Evolutionary conservation across 2,888 invertebrate genomes (phyloP).

Genomic region (Cephus nigrinus): DNA sequence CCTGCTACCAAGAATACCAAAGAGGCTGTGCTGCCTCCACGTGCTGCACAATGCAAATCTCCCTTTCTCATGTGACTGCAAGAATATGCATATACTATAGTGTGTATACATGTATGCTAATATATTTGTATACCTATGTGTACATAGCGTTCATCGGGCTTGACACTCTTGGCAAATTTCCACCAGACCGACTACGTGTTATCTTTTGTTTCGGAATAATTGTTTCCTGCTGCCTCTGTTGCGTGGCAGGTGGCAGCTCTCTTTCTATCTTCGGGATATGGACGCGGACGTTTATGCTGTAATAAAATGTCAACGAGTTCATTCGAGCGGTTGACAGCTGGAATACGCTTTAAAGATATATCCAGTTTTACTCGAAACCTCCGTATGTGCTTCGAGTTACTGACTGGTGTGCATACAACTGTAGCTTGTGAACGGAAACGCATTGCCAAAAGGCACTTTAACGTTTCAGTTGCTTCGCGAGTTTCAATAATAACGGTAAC

Average conservation of each 20-base stretch:
- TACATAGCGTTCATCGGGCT: slow-evolving; percentile 4
- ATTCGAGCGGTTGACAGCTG: neutral
- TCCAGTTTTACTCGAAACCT: neutral
- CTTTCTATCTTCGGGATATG: slow-evolving; percentile 20
- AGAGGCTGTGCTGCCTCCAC: slow-evolving; percentile 8
- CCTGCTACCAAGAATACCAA: neutral
- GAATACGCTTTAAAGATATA: neutral
- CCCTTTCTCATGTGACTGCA: slow-evolving; percentile 18
- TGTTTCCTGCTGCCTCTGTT: slow-evolving; percentile 42
- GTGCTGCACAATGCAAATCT: slow-evolving; percentile 22
- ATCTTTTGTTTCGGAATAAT: slow-evolving; percentile 56
- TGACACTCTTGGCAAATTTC: slow-evolving; percentile 56
- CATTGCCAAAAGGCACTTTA: neutral
- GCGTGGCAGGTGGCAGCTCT: neutral
- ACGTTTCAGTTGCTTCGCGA: neutral
- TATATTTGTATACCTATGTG: neutral
- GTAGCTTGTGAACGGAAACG: neutral
- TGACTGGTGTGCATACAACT: neutral
- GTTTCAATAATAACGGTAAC: neutral
- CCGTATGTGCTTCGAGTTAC: neutral
- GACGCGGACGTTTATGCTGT: slow-evolving; percentile 31
- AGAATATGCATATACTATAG: neutral
- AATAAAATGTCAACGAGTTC: neutral
- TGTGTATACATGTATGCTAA: neutral
- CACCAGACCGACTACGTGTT: slow-evolving; percentile 41